A percentile compares a stretch with the other conserved stretches of the same genome.
Evolutionary conservation across 1,140 invertebrate genomes (phyloP).

Genomic region (Heliconius hermathena): DNA sequence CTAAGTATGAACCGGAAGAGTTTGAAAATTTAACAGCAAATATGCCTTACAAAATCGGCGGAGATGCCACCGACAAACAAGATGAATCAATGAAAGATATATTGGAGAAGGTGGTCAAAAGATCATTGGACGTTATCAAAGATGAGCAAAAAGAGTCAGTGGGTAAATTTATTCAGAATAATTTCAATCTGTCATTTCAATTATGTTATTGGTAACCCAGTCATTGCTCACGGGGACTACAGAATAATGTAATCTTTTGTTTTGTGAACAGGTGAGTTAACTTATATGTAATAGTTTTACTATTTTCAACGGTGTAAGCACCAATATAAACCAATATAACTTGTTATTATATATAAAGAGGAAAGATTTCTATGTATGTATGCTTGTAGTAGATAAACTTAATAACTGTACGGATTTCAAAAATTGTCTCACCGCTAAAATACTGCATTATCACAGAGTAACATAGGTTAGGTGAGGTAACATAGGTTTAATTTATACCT

Average conservation of each 20-base stretch:
- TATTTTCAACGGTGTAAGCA: not conserved
- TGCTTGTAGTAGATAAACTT: no score
- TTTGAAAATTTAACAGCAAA: constrained; percentile 43
- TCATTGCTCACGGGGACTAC: constrained; percentile 62
- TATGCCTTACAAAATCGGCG: constrained; percentile 32
- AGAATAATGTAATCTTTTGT: constrained; percentile 62
- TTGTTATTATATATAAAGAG: no score
- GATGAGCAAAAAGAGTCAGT: constrained; percentile 43
- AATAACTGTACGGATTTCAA: no score
- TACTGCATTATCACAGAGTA: no score
- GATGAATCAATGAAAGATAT: constrained; percentile 10
- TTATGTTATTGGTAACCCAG: constrained; percentile 39
- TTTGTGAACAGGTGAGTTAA: constrained; percentile 43
- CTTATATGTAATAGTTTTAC: not conserved
- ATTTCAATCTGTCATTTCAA: constrained; percentile 32
- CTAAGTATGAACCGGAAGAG: constrained; percentile 52
- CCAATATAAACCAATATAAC: no score
- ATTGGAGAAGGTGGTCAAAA: constrained; percentile 27
- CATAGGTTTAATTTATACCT: no score
- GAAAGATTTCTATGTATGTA: no score
- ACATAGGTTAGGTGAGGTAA: no score
- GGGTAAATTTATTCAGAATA: constrained; percentile 25
- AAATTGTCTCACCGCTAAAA: no score
- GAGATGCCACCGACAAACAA: not conserved
- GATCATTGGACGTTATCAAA: constrained; percentile 26